Conservation (phyloP, 2,888 invertebrate species). For the Harpalus rubripes region DNA sequence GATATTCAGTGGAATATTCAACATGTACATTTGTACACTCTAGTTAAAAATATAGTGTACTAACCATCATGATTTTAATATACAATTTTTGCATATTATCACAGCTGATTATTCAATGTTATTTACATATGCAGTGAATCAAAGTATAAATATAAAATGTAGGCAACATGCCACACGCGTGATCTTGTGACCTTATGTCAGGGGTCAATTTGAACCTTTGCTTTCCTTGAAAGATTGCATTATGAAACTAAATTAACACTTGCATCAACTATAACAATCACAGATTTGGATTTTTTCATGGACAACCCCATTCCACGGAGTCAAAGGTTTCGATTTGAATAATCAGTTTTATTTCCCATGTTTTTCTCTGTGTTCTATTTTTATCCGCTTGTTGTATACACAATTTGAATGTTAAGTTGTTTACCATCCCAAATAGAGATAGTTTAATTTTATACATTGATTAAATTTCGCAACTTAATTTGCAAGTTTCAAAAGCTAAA, state of each 20-base stretch:
- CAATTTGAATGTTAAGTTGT: slow-evolving; percentile 28
- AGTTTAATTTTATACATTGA: not conserved
- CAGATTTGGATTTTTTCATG: slow-evolving; percentile 25
- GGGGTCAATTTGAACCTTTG: slow-evolving; percentile 4
- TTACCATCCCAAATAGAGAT: slow-evolving; percentile 21
- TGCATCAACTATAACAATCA: slow-evolving; percentile 45
- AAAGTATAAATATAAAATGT: not conserved
- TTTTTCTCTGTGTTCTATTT: slow-evolving; percentile 36
- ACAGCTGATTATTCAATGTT: no score
- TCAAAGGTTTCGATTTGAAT: slow-evolving; percentile 36
- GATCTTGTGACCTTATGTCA: slow-evolving; percentile 19
- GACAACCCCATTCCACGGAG: slow-evolving; percentile 28
- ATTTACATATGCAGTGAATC: not conserved
- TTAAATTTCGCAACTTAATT: slow-evolving; percentile 19
- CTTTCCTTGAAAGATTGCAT: slow-evolving; percentile 40
- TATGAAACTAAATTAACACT: slow-evolving; percentile 35
- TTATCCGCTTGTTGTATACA: slow-evolving; percentile 5
- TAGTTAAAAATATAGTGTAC: no score
- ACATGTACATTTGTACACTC: no score
- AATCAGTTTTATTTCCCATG: slow-evolving; percentile 26
- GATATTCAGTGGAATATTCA: no score
- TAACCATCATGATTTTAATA: no score
- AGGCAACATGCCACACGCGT: slow-evolving; percentile 13
- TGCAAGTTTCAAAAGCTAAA: slow-evolving; percentile 1
- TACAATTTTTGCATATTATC: no score